A percentile compares a stretch with the other conserved stretches of the same genome.
These are phyloP conservation scores for Actinia equina DNA, from an alignment of 64 coral and sea anemone species.

Conservation along the genomic window DNA sequence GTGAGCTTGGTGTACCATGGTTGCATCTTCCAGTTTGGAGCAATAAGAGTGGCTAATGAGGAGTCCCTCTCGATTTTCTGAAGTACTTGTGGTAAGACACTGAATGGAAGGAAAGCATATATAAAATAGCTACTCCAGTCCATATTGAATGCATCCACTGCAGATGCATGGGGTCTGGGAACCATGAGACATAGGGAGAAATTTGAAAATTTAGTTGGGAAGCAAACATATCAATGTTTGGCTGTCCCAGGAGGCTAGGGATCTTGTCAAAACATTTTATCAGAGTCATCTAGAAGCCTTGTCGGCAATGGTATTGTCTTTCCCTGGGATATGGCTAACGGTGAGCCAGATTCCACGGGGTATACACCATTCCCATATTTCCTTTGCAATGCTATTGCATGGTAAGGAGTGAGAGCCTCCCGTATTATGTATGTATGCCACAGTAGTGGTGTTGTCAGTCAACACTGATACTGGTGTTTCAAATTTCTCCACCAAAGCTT, in stretches of 20 bases:
- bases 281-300: conserved; percentile 10
- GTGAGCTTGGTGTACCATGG: conserved; percentile 1
- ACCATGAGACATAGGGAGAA: conserved; percentile 35
- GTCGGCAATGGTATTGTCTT: neutral
- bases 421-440: conserved; percentile 43
- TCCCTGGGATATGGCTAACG: conserved; percentile 36
- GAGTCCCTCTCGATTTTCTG: conserved; percentile 11
- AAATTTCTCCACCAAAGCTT: conserved; percentile 31
- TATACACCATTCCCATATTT: conserved; percentile 45
- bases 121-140: conserved; percentile 35
- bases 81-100: no score
- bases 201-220: conserved; percentile 41
- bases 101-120: conserved; percentile 44
- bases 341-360: conserved; percentile 35
- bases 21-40: no score
- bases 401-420: conserved; percentile 33
- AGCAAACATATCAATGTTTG: conserved; percentile 32
- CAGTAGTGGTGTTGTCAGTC: neutral
- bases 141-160: conserved; percentile 40
- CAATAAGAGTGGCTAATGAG: no score
- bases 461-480: conserved; percentile 51
- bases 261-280: neutral
- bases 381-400: conserved; percentile 39
- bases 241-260: neutral
- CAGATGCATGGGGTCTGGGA: conserved; percentile 32